Conservation (phyloP, 2,113 vertebrate species). For the Geococcyx californianus region DNA sequence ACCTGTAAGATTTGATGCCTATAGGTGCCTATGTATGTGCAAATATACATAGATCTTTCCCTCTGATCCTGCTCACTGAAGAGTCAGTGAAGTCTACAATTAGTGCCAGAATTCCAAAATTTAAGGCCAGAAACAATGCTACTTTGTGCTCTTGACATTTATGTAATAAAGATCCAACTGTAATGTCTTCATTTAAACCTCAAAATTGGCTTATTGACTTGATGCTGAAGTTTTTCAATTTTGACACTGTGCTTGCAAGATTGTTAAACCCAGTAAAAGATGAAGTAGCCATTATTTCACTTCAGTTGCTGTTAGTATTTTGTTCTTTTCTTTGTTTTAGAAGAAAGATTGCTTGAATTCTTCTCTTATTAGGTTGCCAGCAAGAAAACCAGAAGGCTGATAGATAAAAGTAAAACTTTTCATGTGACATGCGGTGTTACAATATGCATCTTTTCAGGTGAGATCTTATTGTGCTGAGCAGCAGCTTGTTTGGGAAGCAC, state of each 20-base stretch:
- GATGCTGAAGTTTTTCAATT: background rate
- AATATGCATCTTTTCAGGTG: slow-evolving; percentile 92
- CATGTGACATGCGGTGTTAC: slow-evolving; percentile 88
- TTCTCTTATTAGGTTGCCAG: slow-evolving; percentile 82
- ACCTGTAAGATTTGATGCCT: background rate
- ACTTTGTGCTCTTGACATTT: background rate
- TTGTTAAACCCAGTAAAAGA: background rate
- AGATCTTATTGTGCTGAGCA: background rate
- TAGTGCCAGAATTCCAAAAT: background rate
- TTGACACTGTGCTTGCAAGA: background rate
- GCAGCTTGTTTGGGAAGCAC: background rate
- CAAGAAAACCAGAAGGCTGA: slow-evolving; percentile 86
- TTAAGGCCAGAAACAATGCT: background rate
- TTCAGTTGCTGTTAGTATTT: background rate
- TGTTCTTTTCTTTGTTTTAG: slow-evolving; percentile 3
- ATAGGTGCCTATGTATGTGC: background rate
- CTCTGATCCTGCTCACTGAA: background rate
- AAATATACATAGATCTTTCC: background rate
- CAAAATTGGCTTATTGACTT: background rate
- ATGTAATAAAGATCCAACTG: background rate
- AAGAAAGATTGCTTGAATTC: slow-evolving; percentile 13
- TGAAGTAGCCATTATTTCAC: background rate
- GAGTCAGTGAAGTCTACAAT: background rate
- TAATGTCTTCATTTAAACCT: background rate
- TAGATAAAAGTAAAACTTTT: slow-evolving; percentile 92